Conservation (phyloP, 2,113 vertebrate species). For the Microtus oregoni region DNA sequence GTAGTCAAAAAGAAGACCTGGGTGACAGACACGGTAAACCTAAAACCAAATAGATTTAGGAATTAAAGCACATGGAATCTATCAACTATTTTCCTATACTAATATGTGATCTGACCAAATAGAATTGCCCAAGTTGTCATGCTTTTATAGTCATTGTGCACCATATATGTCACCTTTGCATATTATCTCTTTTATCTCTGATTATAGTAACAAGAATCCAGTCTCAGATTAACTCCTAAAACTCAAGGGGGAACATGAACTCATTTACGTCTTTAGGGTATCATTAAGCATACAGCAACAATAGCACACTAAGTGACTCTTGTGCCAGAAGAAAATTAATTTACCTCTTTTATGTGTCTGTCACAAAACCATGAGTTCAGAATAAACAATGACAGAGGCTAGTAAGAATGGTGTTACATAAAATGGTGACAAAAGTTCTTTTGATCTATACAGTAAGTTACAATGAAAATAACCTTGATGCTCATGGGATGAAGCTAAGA, state of each 20-base stretch:
- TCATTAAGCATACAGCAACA: background rate
- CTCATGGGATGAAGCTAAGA: background rate
- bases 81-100: background rate
- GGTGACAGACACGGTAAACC: background rate
- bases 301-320: background rate
- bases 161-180: constrained; percentile 17
- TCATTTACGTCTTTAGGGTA: background rate
- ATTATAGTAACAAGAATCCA: constrained; percentile 2
- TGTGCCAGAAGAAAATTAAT: background rate
- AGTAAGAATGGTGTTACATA: background rate
- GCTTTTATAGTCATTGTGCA: background rate
- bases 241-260: background rate
- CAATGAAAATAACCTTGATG: background rate
- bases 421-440: background rate
- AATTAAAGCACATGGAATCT: background rate
- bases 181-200: constrained; percentile 48
- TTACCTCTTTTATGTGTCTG: constrained; percentile 13
- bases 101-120: background rate
- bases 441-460: constrained; percentile 7
- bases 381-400: background rate
- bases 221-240: constrained; percentile 31
- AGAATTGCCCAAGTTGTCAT: background rate
- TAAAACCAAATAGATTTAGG: background rate
- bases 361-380: constrained; percentile 29
- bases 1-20: background rate